phyloP scores from a whole-genome alignment of 53 echinoderm and acorn worm genomes.

The Holothuria scabra region DNA sequence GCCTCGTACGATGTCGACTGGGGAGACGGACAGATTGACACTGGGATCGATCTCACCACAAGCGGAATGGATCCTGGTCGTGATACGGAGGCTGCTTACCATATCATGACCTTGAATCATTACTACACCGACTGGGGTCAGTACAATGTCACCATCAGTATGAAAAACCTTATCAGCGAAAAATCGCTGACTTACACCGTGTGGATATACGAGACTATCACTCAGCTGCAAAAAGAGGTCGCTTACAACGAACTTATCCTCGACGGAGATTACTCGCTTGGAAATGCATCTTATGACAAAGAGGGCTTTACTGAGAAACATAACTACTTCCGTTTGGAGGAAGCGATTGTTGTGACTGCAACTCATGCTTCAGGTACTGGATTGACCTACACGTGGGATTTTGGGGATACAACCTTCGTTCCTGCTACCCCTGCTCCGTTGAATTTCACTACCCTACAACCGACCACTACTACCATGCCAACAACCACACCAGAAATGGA shows the following conservation, averaged over 20 bases:
- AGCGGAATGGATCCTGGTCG: slow-evolving; percentile 40
- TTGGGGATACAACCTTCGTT: slow-evolving; percentile 73
- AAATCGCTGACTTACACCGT: slow-evolving; percentile 58
- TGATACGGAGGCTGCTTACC: slow-evolving; percentile 64
- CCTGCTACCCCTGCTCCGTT: slow-evolving; percentile 60
- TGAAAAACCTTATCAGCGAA: slow-evolving; percentile 82
- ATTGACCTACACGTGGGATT: slow-evolving; percentile 90
- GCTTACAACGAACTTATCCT: slow-evolving; percentile 81
- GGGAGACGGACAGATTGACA: slow-evolving; percentile 58
- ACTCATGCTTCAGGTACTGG: slow-evolving; percentile 80
- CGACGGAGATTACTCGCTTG: slow-evolving; percentile 62
- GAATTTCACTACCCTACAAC: slow-evolving; percentile 6
- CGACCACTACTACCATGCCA: slow-evolving; percentile 16
- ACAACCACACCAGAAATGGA: background rate
- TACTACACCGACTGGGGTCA: slow-evolving; percentile 71
- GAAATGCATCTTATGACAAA: slow-evolving; percentile 61
- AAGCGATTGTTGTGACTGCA: slow-evolving; percentile 76
- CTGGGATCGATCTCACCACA: slow-evolving; percentile 43
- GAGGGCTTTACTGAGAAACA: slow-evolving; percentile 58
- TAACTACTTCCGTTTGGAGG: slow-evolving; percentile 80
- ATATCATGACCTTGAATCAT: slow-evolving; percentile 67
- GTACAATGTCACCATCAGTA: slow-evolving; percentile 71
- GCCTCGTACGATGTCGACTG: slow-evolving; percentile 73
- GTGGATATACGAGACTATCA: slow-evolving; percentile 84
- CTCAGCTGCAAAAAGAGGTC: slow-evolving; percentile 80